Evolutionary conservation across 1,140 invertebrate species (phyloP).

Genomic region (Brachionus sp.): DNA sequence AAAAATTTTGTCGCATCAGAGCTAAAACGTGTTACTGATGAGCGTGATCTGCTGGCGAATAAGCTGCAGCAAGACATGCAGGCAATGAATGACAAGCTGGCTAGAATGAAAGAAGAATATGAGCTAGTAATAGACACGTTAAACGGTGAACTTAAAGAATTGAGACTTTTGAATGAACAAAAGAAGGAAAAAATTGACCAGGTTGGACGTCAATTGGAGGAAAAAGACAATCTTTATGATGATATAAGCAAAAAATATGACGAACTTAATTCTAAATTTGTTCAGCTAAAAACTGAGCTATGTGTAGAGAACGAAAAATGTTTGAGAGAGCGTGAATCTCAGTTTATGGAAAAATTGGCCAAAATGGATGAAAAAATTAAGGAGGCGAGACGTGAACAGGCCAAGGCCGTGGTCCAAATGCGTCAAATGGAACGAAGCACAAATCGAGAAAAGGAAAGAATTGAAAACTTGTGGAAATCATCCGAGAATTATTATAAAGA

Average conservation of each 20-base stretch:
- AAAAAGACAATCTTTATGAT: conserved; percentile 29
- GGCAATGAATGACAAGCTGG: background rate
- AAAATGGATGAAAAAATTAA: conserved; percentile 30
- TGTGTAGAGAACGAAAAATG: background rate
- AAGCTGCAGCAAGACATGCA: background rate
- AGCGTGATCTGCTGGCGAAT: background rate
- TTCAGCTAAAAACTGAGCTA: background rate
- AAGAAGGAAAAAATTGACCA: background rate
- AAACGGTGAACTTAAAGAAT: conserved; percentile 7
- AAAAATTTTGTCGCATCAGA: background rate
- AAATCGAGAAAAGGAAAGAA: conserved; percentile 15
- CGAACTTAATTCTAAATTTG: background rate
- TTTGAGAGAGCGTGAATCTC: conserved; percentile 12
- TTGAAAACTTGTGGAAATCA: conserved; percentile 33
- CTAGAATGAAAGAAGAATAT: conserved; percentile 29
- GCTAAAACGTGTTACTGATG: background rate
- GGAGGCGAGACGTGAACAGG: conserved; percentile 37
- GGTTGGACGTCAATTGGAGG: background rate
- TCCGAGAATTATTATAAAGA: conserved; percentile 27
- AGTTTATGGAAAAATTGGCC: conserved; percentile 18
- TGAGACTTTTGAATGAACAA: background rate
- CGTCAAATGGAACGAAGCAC: conserved; percentile 41
- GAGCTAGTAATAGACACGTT: background rate
- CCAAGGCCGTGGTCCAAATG: conserved; percentile 38
- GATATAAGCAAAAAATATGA: conserved; percentile 22